These are phyloP conservation scores for Heliconius himera DNA, from an alignment of 1,140 invertebrate genomes.

Conservation along the genomic window DNA sequence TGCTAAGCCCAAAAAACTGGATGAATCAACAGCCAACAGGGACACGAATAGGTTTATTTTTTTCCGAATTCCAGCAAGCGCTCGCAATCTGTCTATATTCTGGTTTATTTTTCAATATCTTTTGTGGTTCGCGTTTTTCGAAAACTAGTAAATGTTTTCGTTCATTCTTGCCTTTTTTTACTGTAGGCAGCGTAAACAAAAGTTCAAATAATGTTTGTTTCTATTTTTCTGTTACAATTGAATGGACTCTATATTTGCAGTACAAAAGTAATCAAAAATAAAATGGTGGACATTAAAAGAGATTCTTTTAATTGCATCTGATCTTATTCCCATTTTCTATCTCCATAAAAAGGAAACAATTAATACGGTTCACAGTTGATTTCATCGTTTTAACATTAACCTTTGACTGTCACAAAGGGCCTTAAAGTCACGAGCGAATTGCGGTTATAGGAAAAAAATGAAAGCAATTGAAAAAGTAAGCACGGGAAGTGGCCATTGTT, in stretches of 20 bases:
- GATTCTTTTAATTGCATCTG: constrained; percentile 13
- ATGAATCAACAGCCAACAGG: constrained; percentile 49
- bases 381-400: constrained; percentile 51
- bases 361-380: constrained; percentile 53
- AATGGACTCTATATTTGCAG: not conserved
- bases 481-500: constrained; percentile 40
- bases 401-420: constrained; percentile 47
- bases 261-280: not conserved
- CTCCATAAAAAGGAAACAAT: constrained; percentile 55
- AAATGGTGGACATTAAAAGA: not conserved
- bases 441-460: constrained; percentile 55
- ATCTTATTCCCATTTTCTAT: constrained; percentile 5
- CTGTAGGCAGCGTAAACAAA: constrained; percentile 4
- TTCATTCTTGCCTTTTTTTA: constrained; percentile 2
- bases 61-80: constrained; percentile 32
- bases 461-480: constrained; percentile 40
- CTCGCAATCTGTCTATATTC: constrained; percentile 37
- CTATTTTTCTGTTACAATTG: not conserved
- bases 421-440: constrained; percentile 48
- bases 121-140: constrained; percentile 38
- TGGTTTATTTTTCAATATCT: constrained; percentile 40
- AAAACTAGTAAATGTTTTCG: constrained; percentile 30
- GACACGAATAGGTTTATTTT: constrained; percentile 51
- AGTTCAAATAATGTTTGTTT: not conserved
- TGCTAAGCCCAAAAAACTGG: constrained; percentile 54